Conservation (phyloP, 1,140 invertebrate species). For the Drosophila aff. region DNA sequence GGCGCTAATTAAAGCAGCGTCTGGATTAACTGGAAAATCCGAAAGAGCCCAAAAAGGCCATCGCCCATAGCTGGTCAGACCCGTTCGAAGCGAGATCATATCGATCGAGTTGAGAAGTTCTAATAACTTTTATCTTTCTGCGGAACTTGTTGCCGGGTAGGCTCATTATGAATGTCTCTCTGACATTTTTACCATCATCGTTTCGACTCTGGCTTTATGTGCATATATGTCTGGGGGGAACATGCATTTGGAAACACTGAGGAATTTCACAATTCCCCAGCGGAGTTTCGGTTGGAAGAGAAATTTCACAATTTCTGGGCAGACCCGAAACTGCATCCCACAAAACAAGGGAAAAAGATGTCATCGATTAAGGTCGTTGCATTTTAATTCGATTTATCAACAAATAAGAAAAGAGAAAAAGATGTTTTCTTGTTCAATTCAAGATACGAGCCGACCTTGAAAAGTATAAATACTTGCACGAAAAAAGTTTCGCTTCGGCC, state of each 20-base stretch:
- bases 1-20: constrained; percentile 61
- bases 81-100: constrained; percentile 31
- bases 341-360: constrained; percentile 23
- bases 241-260: constrained; percentile 14
- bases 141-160: constrained; percentile 32
- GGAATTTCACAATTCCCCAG: constrained; percentile 44
- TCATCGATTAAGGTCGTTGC: constrained; percentile 81
- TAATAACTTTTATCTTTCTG: constrained; percentile 21
- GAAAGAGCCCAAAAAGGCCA: constrained; percentile 39
- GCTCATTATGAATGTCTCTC: constrained; percentile 24
- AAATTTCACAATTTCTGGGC: constrained; percentile 55
- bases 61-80: constrained; percentile 56
- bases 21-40: constrained; percentile 69
- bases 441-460: constrained; percentile 68
- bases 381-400: constrained; percentile 42
- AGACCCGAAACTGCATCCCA: constrained; percentile 43
- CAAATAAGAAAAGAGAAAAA: constrained; percentile 32
- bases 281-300: constrained; percentile 14
- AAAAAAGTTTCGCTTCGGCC: constrained; percentile 42
- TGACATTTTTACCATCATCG: constrained; percentile 15
- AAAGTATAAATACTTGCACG: constrained; percentile 48
- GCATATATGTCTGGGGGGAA: constrained; percentile 4
- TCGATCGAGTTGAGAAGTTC: constrained; percentile 16
- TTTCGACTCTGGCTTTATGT: constrained; percentile 15
- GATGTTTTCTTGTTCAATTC: constrained; percentile 43